Evolutionary conservation across 2,888 invertebrate genomes (phyloP).

Genomic region (Rhagonycha lutea): DNA sequence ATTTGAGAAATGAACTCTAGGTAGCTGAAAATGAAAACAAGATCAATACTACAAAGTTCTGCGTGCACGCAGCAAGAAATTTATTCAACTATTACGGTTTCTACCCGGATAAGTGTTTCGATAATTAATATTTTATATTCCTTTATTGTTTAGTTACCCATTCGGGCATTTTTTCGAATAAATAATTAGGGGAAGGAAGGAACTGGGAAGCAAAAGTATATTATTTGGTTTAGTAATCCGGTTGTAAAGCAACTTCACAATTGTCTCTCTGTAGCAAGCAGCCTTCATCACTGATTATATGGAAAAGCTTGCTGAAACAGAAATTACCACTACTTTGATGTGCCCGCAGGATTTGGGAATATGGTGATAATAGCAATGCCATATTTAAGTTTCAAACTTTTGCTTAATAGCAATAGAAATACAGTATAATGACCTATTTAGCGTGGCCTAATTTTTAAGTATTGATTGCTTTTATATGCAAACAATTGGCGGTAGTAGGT

Average conservation of each 20-base stretch:
- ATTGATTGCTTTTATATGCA: slow-evolving; percentile 18
- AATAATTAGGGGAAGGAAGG: neutral
- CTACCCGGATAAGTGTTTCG: neutral
- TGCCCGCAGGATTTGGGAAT: slow-evolving; percentile 13
- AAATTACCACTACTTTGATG: slow-evolving; percentile 11
- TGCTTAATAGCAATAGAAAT: neutral
- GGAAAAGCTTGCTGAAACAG: slow-evolving; percentile 7
- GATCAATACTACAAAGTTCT: slow-evolving; percentile 3
- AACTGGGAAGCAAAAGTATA: neutral
- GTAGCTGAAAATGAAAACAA: slow-evolving; percentile 3
- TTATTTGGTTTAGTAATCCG: neutral
- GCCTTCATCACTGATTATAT: slow-evolving; percentile 5
- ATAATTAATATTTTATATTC: neutral
- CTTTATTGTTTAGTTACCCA: neutral
- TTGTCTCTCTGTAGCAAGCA: neutral
- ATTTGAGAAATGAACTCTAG: neutral
- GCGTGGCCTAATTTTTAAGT: slow-evolving; percentile 17
- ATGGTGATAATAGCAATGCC: neutral
- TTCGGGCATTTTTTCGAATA: neutral
- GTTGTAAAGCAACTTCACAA: neutral
- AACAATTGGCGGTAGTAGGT: slow-evolving; percentile 16
- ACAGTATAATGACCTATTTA: slow-evolving; percentile 14
- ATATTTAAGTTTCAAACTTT: neutral
- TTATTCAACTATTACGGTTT: neutral
- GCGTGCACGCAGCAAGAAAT: slow-evolving; percentile 2